A percentile compares a stretch with the other conserved stretches of the same genome.
phyloP scores from a whole-genome alignment of 1,140 invertebrate species.

The Pantala flavescens region DNA sequence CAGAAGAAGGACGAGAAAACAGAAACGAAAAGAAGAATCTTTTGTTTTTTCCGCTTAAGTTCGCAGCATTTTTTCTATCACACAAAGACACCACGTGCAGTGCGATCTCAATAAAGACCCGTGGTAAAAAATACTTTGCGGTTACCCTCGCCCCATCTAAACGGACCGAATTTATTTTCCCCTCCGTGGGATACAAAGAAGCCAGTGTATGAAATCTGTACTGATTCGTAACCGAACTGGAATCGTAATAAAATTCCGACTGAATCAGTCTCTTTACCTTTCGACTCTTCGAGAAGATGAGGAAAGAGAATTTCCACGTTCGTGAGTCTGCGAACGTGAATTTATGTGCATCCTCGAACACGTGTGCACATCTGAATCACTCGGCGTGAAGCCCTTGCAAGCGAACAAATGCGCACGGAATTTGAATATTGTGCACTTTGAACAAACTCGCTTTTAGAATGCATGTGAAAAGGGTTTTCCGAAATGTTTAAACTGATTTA shows the following conservation, averaged over 20 bases:
- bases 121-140: background rate
- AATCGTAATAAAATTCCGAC: background rate
- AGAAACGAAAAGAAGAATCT: background rate
- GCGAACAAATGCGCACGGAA: too few species aligned
- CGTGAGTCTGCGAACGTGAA: background rate
- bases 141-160: background rate
- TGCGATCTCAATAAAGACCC: background rate
- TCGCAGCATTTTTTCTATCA: background rate
- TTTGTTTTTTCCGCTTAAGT: background rate
- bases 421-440: too few species aligned
- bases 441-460: too few species aligned
- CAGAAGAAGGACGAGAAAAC: background rate
- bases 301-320: background rate
- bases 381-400: too few species aligned
- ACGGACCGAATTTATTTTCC: background rate
- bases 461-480: too few species aligned
- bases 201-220: background rate
- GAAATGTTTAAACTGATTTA: too few species aligned
- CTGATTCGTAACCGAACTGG: background rate
- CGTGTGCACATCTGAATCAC: too few species aligned
- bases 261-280: background rate
- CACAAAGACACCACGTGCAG: background rate
- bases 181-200: background rate
- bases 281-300: background rate
- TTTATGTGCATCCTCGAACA: too few species aligned